Evolutionary conservation across 2,888 invertebrate species (phyloP).

Genomic region (Allolobophora icterica): DNA sequence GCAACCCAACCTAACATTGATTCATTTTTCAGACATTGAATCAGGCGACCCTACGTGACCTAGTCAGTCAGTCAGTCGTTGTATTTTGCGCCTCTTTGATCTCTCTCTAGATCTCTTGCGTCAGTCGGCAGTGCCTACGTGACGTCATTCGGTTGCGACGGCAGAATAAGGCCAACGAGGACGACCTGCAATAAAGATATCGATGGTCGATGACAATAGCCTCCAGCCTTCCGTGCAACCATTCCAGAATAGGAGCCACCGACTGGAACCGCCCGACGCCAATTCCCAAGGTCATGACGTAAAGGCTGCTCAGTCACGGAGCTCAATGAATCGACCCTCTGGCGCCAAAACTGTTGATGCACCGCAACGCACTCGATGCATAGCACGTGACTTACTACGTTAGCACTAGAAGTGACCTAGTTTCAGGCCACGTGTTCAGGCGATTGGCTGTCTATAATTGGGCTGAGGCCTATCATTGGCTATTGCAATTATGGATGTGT

Average conservation of each 20-base stretch:
- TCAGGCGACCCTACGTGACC: background rate
- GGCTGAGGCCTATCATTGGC: too few relatives aligned
- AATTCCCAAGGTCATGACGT: conserved; percentile 2
- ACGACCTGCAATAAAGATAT: background rate
- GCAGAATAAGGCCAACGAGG: background rate
- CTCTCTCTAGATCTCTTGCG: background rate
- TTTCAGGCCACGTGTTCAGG: too few relatives aligned
- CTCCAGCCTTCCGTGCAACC: background rate
- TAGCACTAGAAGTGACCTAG: background rate
- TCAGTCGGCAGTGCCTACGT: background rate
- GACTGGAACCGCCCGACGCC: background rate
- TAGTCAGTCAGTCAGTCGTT: background rate
- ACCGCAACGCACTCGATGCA: background rate
- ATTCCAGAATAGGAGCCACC: background rate
- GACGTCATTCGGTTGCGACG: background rate
- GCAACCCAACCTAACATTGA: too few relatives aligned
- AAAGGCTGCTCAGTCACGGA: background rate
- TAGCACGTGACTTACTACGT: background rate
- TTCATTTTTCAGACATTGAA: background rate
- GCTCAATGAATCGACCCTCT: background rate
- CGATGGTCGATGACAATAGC: background rate
- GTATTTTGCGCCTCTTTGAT: background rate
- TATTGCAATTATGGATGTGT: too few relatives aligned
- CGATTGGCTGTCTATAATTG: background rate
- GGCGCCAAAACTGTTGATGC: background rate